Percentiles rank a stretch among this genome's conserved stretches.
phyloP scores from a whole-genome alignment of 2,888 invertebrate species.

The Macrosiphum euphorbiae region DNA sequence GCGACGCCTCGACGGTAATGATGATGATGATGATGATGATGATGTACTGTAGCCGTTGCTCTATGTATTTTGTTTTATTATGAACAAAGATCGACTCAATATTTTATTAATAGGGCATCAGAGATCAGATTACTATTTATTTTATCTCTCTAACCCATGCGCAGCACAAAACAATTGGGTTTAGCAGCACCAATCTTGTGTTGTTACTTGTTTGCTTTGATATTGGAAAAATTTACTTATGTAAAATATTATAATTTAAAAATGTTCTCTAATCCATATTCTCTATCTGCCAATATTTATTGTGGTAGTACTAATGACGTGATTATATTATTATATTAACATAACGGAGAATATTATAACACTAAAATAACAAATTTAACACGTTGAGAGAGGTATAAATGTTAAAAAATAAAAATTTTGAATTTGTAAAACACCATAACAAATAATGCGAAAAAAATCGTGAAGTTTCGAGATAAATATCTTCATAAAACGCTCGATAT shows the following conservation, averaged over 20 bases:
- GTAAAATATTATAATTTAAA: neutral
- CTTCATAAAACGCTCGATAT: neutral
- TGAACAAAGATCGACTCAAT: neutral
- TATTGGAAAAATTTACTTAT: neutral
- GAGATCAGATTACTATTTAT: neutral
- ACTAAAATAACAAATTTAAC: neutral
- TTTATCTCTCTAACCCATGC: neutral
- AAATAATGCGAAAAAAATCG: neutral
- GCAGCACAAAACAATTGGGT: neutral
- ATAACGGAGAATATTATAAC: neutral
- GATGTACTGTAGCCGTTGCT: neutral
- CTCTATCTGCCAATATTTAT: neutral
- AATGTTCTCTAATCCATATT: neutral
- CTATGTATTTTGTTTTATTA: neutral
- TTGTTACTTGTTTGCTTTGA: neutral
- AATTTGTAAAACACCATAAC: neutral
- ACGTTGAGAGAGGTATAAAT: neutral
- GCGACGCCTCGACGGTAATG: neutral
- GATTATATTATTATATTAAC: neutral
- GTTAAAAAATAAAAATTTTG: neutral
- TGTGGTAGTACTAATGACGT: neutral
- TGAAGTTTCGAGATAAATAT: neutral
- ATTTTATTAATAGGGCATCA: neutral
- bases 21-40: neutral
- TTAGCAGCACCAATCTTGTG: neutral